These are phyloP conservation scores for Ascidia mentula DNA, from an alignment of 23 tunicate species.

Conservation along the genomic window DNA sequence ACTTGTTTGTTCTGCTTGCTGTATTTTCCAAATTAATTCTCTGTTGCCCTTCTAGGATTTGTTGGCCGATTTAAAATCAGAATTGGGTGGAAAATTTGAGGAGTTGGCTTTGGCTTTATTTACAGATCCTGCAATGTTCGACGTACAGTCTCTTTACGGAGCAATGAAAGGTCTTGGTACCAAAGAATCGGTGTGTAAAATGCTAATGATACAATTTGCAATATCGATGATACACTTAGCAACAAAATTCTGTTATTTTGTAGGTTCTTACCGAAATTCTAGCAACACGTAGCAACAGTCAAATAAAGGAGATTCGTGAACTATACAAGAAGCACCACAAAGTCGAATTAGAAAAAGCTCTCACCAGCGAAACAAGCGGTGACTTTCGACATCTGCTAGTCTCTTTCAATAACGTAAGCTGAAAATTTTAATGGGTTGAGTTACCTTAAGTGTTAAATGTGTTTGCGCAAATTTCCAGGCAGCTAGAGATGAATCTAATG, in stretches of 20 bases:
- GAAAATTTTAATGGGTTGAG: not conserved
- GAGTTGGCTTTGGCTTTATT: slow-evolving; percentile 58
- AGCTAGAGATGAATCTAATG: slow-evolving; percentile 24
- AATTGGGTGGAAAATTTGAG: slow-evolving; percentile 62
- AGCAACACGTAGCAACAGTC: slow-evolving; percentile 35
- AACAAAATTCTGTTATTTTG: not conserved
- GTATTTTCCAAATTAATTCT: not conserved
- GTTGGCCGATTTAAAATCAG: slow-evolving; percentile 72
- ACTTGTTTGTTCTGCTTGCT: not conserved
- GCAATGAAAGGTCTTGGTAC: slow-evolving; percentile 67
- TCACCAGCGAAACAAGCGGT: slow-evolving; percentile 61
- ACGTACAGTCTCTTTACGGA: slow-evolving; percentile 37
- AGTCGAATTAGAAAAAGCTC: slow-evolving; percentile 41
- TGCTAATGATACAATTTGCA: not conserved
- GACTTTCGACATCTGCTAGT: slow-evolving; percentile 43
- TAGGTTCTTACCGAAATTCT: slow-evolving; percentile 54
- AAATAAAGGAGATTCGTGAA: slow-evolving; percentile 57
- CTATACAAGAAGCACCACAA: slow-evolving; percentile 52
- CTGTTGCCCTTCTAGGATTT: slow-evolving; percentile 36
- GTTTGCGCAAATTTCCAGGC: slow-evolving; percentile 33
- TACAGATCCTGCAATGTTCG: slow-evolving; percentile 52
- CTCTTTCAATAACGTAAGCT: slow-evolving; percentile 45
- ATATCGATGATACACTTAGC: not conserved
- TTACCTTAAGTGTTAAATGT: not conserved
- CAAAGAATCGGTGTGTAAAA: slow-evolving; percentile 39